Evolutionary conservation across 2,113 vertebrate genomes (phyloP).

Genomic region (Ailurus styani): DNA sequence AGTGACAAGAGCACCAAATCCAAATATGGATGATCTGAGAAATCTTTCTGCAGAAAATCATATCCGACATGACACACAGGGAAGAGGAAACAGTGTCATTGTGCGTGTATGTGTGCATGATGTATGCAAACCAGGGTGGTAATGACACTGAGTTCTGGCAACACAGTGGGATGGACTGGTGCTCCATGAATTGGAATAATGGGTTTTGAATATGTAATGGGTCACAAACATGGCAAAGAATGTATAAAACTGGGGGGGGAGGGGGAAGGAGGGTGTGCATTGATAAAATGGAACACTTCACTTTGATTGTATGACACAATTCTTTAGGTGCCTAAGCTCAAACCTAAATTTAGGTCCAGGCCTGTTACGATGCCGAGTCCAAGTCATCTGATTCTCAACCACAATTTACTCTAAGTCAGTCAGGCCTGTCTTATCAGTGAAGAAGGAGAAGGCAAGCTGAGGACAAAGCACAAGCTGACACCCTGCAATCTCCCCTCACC

Average conservation of each 20-base stretch:
- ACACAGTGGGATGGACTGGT: not conserved
- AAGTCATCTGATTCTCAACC: not conserved
- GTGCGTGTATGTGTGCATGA: fast-evolving
- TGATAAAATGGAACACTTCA: not conserved
- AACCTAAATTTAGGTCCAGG: not conserved
- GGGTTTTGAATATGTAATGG: not conserved
- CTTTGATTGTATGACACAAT: not conserved
- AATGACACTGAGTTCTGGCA: not conserved
- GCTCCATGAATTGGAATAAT: not conserved
- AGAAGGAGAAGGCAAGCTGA: not conserved
- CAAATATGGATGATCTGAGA: not conserved
- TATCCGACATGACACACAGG: not conserved
- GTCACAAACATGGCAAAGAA: not conserved
- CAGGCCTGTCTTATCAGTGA: not conserved
- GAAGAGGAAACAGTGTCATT: not conserved
- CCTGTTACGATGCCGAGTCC: not conserved
- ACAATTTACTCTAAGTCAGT: not conserved
- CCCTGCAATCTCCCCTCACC: not conserved
- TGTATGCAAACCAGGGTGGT: not conserved
- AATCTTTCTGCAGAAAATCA: not conserved
- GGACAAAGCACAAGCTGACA: not conserved
- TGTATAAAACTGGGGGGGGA: not conserved
- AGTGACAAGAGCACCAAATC: not conserved
- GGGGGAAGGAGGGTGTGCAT: not conserved
- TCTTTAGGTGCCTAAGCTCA: not conserved